These are phyloP conservation scores for Pteronura brasiliensis DNA, from an alignment of 2,113 vertebrate species.

Conservation along the genomic window DNA sequence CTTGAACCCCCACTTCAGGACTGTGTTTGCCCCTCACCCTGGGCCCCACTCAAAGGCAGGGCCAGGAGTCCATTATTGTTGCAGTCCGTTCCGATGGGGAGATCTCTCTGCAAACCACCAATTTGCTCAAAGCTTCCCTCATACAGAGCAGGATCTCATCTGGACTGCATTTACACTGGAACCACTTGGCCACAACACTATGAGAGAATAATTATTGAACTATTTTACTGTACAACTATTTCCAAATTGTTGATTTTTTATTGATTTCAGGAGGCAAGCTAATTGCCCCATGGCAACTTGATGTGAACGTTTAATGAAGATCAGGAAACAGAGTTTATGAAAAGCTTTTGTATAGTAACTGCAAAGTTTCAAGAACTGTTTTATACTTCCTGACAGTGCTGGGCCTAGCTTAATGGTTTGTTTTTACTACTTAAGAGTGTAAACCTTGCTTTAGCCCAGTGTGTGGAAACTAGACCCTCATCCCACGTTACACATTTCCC, in stretches of 20 bases:
- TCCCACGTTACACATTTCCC: conserved; percentile 88
- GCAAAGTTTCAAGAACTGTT: conserved; percentile 90
- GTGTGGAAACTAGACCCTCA: conserved; percentile 94
- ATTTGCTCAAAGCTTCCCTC: conserved; percentile 70
- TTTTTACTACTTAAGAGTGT: conserved; percentile 96
- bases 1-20: neutral
- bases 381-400: conserved; percentile 92
- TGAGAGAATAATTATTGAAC: conserved; percentile 85
- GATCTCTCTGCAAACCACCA: conserved; percentile 32
- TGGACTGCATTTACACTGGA: conserved; percentile 85
- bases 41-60: neutral
- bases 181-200: conserved; percentile 81
- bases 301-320: conserved; percentile 91
- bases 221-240: conserved; percentile 83
- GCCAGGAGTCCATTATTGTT: neutral
- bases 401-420: conserved; percentile 92
- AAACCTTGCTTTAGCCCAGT: conserved; percentile 93
- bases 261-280: conserved; percentile 90
- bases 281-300: conserved; percentile 88
- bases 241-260: conserved; percentile 86
- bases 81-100: neutral
- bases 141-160: conserved; percentile 83
- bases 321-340: conserved; percentile 89
- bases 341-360: conserved; percentile 88
- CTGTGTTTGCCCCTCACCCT: neutral